phyloP scores from a whole-genome alignment of 2,113 vertebrate species.

The Siniperca knerii region DNA sequence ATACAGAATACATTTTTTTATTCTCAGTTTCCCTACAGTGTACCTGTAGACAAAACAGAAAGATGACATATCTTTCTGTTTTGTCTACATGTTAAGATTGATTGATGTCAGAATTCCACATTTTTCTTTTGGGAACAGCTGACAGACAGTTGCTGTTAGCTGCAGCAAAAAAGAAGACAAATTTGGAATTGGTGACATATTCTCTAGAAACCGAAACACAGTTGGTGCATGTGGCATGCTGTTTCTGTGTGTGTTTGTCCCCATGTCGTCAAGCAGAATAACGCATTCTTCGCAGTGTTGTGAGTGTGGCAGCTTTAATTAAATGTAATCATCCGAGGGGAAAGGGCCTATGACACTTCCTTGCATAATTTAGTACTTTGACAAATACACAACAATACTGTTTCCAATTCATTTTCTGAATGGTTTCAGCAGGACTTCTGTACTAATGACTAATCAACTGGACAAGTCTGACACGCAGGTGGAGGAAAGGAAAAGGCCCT shows the following conservation, averaged over 20 bases:
- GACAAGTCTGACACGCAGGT: slow-evolving; percentile 51
- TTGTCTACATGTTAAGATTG: not conserved
- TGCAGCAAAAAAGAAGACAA: not conserved
- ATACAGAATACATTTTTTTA: not conserved
- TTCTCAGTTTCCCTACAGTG: not conserved
- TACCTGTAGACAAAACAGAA: not conserved
- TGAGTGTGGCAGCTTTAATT: slow-evolving; percentile 50
- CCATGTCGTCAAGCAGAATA: slow-evolving; percentile 25
- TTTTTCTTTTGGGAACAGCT: not conserved
- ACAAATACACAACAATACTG: slow-evolving; percentile 51
- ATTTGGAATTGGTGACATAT: not conserved
- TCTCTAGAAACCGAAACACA: not conserved
- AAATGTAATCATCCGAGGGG: slow-evolving; percentile 59
- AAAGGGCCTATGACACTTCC: slow-evolving; percentile 45
- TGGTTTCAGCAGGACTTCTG: slow-evolving; percentile 60
- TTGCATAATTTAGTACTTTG: slow-evolving; percentile 54
- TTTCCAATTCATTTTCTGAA: slow-evolving; percentile 57
- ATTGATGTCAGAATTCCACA: not conserved
- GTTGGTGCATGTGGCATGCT: not conserved
- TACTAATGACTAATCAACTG: slow-evolving; percentile 73
- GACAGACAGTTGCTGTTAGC: not conserved
- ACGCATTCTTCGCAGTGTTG: slow-evolving; percentile 7
- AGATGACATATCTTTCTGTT: too few species aligned
- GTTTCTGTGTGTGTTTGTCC: slow-evolving; percentile 30
- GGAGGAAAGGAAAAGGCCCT: slow-evolving; percentile 50